Conservation (phyloP, 2,888 invertebrate genomes). For the Phania funesta region DNA sequence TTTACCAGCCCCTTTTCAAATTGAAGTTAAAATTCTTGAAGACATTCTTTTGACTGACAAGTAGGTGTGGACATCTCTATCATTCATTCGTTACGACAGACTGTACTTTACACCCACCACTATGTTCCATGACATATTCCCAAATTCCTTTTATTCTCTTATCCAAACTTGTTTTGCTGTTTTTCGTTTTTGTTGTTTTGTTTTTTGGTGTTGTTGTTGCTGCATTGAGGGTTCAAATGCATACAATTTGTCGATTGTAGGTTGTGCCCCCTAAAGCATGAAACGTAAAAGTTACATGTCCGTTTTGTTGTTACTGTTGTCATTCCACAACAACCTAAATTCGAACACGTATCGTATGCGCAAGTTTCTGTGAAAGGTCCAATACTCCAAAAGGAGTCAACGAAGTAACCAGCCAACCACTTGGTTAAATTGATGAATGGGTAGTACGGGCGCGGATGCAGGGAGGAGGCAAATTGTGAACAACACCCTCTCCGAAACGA, state of each 20-base stretch:
- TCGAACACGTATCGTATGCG: constrained; percentile 59
- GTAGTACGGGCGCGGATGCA: no score
- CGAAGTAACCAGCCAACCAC: constrained; percentile 35
- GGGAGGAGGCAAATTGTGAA: no score
- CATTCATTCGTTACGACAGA: constrained; percentile 78
- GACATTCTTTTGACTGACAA: constrained; percentile 74
- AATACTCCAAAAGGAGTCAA: constrained; percentile 5
- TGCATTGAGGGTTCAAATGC: constrained; percentile 68
- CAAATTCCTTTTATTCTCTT: constrained; percentile 24
- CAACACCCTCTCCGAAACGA: no score
- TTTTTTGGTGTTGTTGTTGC: constrained; percentile 9
- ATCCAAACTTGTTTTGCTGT: constrained; percentile 22
- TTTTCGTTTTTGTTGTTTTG: constrained; percentile 1
- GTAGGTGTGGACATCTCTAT: constrained; percentile 79
- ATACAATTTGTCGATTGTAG: constrained; percentile 77
- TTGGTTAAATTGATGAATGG: constrained; percentile 71
- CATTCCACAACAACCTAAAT: constrained; percentile 49
- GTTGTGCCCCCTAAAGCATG: constrained; percentile 76
- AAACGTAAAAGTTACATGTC: constrained; percentile 74
- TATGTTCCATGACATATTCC: constrained; percentile 7
- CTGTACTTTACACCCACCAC: constrained; percentile 74
- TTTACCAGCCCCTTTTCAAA: constrained; percentile 19
- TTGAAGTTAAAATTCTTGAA: constrained; percentile 53
- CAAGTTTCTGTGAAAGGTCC: constrained; percentile 62
- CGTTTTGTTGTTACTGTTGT: constrained; percentile 61